Conservation (phyloP, 2,113 vertebrate genomes). For the Coreoperca whiteheadi region DNA sequence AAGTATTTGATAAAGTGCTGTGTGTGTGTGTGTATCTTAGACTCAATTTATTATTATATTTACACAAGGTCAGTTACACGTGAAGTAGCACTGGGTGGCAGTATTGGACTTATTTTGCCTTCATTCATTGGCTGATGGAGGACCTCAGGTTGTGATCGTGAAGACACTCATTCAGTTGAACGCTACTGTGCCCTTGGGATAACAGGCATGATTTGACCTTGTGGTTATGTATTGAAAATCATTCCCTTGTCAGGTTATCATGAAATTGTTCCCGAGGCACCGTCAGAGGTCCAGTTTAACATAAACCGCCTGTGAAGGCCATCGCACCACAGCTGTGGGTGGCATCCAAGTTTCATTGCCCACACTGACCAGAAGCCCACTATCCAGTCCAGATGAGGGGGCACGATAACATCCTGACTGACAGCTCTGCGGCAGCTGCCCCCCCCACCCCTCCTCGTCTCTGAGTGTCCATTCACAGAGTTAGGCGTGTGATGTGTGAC, state of each 20-base stretch:
- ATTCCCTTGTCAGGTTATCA: background rate
- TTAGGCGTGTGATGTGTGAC: slow-evolving; percentile 72
- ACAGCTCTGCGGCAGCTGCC: slow-evolving; percentile 74
- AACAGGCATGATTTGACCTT: background rate
- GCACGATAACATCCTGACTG: slow-evolving; percentile 66
- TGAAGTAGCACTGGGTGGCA: slow-evolving; percentile 52
- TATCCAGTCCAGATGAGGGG: slow-evolving; percentile 67
- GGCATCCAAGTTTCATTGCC: slow-evolving; percentile 17
- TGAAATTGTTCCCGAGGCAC: background rate
- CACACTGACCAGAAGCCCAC: slow-evolving; percentile 41
- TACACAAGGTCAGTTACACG: background rate
- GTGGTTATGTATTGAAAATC: background rate
- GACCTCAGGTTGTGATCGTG: background rate
- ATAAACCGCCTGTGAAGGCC: background rate
- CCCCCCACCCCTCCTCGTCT: slow-evolving; percentile 30
- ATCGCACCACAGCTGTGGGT: background rate
- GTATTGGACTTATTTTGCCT: slow-evolving; percentile 26
- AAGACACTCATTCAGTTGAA: slow-evolving; percentile 1
- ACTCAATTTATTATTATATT: too few relatives aligned
- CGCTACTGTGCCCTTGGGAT: background rate
- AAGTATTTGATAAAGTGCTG: background rate
- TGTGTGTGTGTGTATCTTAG: background rate
- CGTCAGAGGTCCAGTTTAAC: background rate
- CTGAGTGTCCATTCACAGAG: slow-evolving; percentile 57
- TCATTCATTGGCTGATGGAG: background rate